Base-by-base conservation (phyloP, 1,140 invertebrate species). In the Coboldia fuscipes region DNA sequence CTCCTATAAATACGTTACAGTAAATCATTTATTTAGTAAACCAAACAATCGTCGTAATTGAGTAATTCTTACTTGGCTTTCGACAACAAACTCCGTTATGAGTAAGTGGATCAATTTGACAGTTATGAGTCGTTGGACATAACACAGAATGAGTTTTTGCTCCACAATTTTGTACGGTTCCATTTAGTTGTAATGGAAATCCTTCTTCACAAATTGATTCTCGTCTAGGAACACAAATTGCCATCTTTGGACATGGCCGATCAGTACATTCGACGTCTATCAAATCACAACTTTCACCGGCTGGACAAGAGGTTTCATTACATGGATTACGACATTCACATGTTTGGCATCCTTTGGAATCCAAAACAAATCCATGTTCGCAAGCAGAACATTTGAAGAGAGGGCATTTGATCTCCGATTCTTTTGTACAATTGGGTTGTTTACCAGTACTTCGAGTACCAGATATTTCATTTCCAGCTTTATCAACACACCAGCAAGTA, bases 401-500 rank as follows among this genome's bases (percentile, higher is more conserved):
- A 0, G 72, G 66, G 45, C 80, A 84, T 13, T 46, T 41, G 2
- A 55, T 45, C 1, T 70, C 71, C 12, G 52, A 59, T 38, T 50
- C 55, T 29, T 35, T 41, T 42, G 45, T 38, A 38, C 62, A 65
- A 8, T 49, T 41, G 4, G 62, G 48, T 8, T 43, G 36, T 3
- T 39, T 34, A 0, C 55, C 58, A 17, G 53, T 47, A 0, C 58
- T 55, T 5, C 64, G 48, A 1, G 67, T 71, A 20, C 70, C 61
- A 4, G 70, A 62, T n/a, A 79, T 56, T 54, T 86, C 82, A 29
- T 77, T 74, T 1, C 85, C 85, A 42, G 75, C 69, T 22, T 68
- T 60, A 43, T 90, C 83, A 0, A 89, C 83, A 56, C 86, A 92
- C 85, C 85, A 90, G 48, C 86, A 93, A 41, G 74, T 64, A 6